Evolutionary conservation across 92 coral and sea anemone species (phyloP), one percentile per base, ranked within the genome.

Genomic region (Montipora capitata): DNA sequence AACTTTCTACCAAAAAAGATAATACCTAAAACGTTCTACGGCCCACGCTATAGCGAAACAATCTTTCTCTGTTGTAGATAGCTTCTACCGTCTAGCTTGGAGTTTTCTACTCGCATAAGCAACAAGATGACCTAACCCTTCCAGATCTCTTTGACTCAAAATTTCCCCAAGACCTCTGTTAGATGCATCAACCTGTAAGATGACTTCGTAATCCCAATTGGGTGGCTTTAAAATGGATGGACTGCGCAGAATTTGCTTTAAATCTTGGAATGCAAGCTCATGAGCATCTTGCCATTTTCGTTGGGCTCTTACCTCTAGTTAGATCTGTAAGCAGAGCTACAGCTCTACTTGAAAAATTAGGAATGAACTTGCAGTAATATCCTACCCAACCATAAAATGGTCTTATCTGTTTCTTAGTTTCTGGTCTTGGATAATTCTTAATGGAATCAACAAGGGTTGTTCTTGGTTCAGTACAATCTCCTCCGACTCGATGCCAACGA

Each of bases 371-470:
- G n/a, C 85, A 2, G 62, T 77, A 77, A 68, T 87, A 79, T 12
- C 85, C 85, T 2, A 74, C 75, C 56, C 76, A 42, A 18, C 75
- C 20, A 18, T 0, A 18, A 18, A 18, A 18, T 18, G 20, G 20
- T 18, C 20, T 18, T 18, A 18, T 18, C 20, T 92, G 85, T 72
- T 82, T 88, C 65, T 92, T 88, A 9, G 92, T 92, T 52, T 64
- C 49, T 12, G 92, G 95, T 83, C 92, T 56, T 48, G 92, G 94
- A 81, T 81, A 91, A 41, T 87, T 48, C 43, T 49, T 38, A 51
- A 92, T 79, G 7, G 81, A 49, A 41, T 83, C n/a, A 20, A 92
- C 85, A 51, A 79, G 57, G 6, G 93, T 88, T 16, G 68, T 72
- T 20, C 81, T 10, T 12, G 95, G 95, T 18, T 79, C 43, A 74